Evolutionary conservation across 2,113 vertebrate genomes (phyloP), one percentile per base, ranked within the genome.

Genomic region (Nettapus auritus): DNA sequence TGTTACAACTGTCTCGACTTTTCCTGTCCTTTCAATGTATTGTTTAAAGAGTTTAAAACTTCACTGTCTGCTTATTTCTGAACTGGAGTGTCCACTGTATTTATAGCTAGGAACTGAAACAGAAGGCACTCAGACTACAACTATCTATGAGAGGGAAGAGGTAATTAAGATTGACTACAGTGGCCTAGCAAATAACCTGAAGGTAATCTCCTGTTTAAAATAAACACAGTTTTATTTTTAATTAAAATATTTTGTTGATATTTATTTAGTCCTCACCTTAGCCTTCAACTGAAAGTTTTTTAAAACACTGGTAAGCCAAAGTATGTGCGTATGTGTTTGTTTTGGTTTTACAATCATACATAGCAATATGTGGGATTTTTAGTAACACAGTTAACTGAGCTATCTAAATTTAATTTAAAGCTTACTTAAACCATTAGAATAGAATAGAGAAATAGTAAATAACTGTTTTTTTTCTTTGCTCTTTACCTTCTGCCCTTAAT

Each of bases 161-260:
- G 97, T 94, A 38, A 96, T 99, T 6, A 78, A 98, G 86, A 94
- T 99, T 21, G 98, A 99, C 96, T 99, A 99, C 96, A 98, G 98
- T 50, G 50, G 69, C 15, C 96, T 99, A 68, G 53, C 70, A 8
- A 68, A 89, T 1, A 84, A 98, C 9, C 20, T 98, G 59, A 98
- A 97, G 98, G 99, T 99, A 96, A 68, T 50, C 4, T 40, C 57
- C 23, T 64, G 5, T 63, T 75, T 76, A 29, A 75, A 82, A 53
- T 34, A 40, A 38, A 25, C 55, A 28, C 10, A 48, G 55, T 80
- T 64, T 59, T 55, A 55, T 40, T 73, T n/a, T 48, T 56, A 42
- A 78, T 36, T 70, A 17, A 82, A 66, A 29, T 66, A 56, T 2
- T 82, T 70, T 44, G 19, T 55, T 77, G 63, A 21, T 38, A 57